Evolutionary conservation across 2,888 invertebrate species (phyloP).

Genomic region (Melitaea athalia): DNA sequence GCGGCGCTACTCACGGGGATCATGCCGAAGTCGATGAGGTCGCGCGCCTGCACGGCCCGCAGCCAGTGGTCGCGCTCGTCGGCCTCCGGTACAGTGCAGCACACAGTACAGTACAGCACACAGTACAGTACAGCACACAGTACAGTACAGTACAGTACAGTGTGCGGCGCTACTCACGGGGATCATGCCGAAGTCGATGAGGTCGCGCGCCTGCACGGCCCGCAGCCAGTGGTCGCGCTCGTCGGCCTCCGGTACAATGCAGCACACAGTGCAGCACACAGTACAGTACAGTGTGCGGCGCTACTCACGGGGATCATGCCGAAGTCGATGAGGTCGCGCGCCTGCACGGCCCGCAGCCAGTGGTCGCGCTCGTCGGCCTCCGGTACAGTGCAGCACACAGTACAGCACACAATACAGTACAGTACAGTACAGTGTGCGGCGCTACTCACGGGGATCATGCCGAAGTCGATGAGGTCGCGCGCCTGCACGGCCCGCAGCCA

Average conservation of each 20-base stretch:
- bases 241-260: not conserved
- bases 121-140: not conserved
- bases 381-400: not conserved
- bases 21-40: conserved; percentile 6
- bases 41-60: conserved; percentile 5
- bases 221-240: conserved; percentile 6
- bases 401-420: no score
- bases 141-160: not conserved
- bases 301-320: not conserved
- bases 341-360: conserved; percentile 5
- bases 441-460: not conserved
- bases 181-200: conserved; percentile 5
- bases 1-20: not conserved
- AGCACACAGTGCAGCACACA: no score
- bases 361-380: conserved; percentile 3
- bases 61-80: conserved; percentile 6
- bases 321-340: conserved; percentile 6
- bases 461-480: conserved; percentile 6
- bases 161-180: not conserved
- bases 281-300: no score
- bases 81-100: not conserved
- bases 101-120: no score
- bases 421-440: no score
- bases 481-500: conserved; percentile 5
- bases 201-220: conserved; percentile 5